Base-by-base conservation (phyloP, 2,113 vertebrate species). In the Upupa epops region DNA sequence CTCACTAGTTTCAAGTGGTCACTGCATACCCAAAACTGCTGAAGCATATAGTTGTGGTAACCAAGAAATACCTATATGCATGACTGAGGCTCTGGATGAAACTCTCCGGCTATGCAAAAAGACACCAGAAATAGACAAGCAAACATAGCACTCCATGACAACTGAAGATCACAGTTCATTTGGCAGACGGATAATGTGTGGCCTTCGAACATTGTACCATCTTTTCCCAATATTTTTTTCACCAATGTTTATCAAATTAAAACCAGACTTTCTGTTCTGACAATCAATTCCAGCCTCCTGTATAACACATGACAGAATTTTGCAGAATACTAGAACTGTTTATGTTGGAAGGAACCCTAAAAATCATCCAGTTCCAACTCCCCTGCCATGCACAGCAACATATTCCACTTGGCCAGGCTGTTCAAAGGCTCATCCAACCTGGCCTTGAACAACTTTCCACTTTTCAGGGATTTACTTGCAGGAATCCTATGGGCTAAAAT, bases 261-360 rank as follows among this genome's bases (percentile, higher is more conserved):
- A 85, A 26, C 26, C 10, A 74, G 68, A 55, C 8, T 19, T 72
- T 58, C 59, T 22, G 18, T 34, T 63, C 34, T 0, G 3, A 56
- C 13, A 75, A 34, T 9, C 5, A 29, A 4, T 9, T n/a, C 66
- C 8, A 6, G 46, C 13, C n/a, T 83, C 37, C 64, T 14, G 11
- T 15, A 3, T 32, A 76, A 51, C 11, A 46, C 9, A 17, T 0
- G 0, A 24, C 20, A 51, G 17, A 34, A 69, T 26, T 46, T 75
- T 18, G 78, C 17, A 60, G 37, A 60, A 55, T 13, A 66, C 81
- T 42, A 55, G 25, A 79, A 37, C 7, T 4, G 26, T 72, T 11
- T n/a, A 24, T 14, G 17, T 17, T 63, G 37, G 58, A 54, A 68
- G 10, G 9, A 29, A 34, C 22, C 40, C 46, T 48, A 70, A 61